Percentiles rank a stretch among this genome's conserved stretches.
phyloP scores from a whole-genome alignment of 2,113 vertebrate genomes.

The Xenopus tropicalis region DNA sequence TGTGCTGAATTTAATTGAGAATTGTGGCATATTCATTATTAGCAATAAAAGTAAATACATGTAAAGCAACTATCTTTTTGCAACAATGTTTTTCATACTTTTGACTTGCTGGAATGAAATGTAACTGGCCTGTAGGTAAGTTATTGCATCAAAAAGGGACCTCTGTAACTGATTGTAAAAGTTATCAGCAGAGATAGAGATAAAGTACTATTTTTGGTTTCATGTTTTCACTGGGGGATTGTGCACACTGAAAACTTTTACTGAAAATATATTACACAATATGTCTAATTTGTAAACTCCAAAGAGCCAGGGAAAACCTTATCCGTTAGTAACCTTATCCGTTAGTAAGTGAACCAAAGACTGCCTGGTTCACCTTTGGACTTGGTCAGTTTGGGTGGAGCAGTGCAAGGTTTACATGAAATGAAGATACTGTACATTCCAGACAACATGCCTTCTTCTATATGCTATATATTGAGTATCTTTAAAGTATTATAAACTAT shows the following conservation, averaged over 20 bases:
- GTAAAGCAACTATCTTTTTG: too few species aligned
- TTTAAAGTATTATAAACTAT: too few species aligned
- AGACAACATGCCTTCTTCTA: background rate
- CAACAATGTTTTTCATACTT: too few species aligned
- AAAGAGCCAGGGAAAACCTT: constrained; percentile 37
- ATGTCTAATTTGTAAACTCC: constrained; percentile 2
- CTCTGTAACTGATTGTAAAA: constrained; percentile 41
- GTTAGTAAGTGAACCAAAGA: constrained; percentile 41
- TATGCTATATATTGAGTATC: background rate
- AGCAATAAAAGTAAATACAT: too few species aligned
- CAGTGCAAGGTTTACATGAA: constrained; percentile 21
- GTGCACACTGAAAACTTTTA: constrained; percentile 34
- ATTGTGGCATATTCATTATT: too few species aligned
- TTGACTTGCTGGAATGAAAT: too few species aligned
- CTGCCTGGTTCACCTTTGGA: constrained; percentile 49
- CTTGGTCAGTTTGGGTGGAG: constrained; percentile 27
- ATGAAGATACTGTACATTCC: background rate
- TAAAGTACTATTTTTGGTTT: constrained; percentile 26
- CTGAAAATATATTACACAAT: constrained; percentile 10
- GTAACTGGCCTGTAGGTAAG: constrained; percentile 10
- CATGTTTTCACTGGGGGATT: constrained; percentile 36
- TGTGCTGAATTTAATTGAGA: too few species aligned
- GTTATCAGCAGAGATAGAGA: constrained; percentile 23
- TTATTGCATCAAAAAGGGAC: constrained; percentile 57
- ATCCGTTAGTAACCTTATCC: too few species aligned